A percentile compares a stretch with the other conserved stretches of the same genome.
Evolutionary conservation across 2,113 vertebrate genomes (phyloP).

Genomic region (Ailuropoda melanoleuca): DNA sequence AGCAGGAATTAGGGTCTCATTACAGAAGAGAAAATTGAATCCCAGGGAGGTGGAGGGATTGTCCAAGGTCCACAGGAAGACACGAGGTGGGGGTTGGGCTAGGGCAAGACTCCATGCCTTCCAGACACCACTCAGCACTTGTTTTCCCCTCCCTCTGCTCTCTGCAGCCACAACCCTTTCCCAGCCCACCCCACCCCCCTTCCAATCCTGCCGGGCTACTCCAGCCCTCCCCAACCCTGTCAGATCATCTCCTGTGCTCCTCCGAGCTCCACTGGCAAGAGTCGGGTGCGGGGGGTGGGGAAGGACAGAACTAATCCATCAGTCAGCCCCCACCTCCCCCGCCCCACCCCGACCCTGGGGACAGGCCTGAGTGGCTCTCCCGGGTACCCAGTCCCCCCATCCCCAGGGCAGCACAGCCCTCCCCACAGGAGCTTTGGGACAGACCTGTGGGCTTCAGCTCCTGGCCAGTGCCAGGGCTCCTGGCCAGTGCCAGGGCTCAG

Average conservation of each 20-base stretch:
- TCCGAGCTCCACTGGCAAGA: not conserved
- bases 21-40: not conserved
- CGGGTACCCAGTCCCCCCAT: not conserved
- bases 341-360: not conserved
- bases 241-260: not conserved
- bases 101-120: not conserved
- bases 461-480: not conserved
- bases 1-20: not conserved
- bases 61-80: not conserved
- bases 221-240: not conserved
- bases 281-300: fast-evolving
- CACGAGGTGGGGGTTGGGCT: not conserved
- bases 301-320: not conserved
- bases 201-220: not conserved
- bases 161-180: not conserved
- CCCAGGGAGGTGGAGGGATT: not conserved
- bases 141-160: not conserved
- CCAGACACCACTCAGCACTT: not conserved
- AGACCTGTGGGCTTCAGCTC: not conserved
- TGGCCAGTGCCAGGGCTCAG: not conserved
- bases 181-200: not conserved
- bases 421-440: not conserved
- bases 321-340: not conserved
- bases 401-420: not conserved
- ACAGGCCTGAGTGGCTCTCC: not conserved